Base-by-base conservation (phyloP, 2,888 invertebrate genomes). In the Drosophila flavopinicola region DNA sequence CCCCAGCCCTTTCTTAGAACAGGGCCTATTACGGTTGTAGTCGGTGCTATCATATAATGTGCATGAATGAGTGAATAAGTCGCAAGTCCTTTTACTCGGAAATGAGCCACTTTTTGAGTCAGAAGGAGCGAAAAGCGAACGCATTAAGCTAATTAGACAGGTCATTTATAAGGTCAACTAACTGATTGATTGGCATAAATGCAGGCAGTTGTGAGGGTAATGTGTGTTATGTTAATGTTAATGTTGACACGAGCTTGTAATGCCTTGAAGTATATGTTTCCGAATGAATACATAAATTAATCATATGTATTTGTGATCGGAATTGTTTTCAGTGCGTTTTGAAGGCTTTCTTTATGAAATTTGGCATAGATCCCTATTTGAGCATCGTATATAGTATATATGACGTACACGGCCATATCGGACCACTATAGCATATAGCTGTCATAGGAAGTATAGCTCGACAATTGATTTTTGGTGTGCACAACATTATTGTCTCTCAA, bases 111-210 rank as follows among this genome's bases (percentile, higher is more conserved):
- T 41, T 47, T 41, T 10, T n/a, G 20, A 25, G 11, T 24, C n/a
- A 13, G 33, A 2, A 29, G n/a, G n/a, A n/a, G n/a, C n/a, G 17
- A 52, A 52, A 29, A 37, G 32, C 42, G 42, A 57, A 48, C 48
- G 53, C 69, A 66, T 76, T 75, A 60, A 17, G 51, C 57, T 69
- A 77, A 75, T 77, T 77, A 69, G 69, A 42, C 42, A 51, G 42
- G 42, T 13, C 32, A 39, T 48, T 47, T 6, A 44, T 13, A 45
- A 45, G 49, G 33, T 52, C 57, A 25, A 47, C 35, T 25, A 23
- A 44, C 20, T 64, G 52, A 52, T 71, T 72, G 59, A 60, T 60
- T 60, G 37, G 25, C 13, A 42, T 10, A 59, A 42, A 29, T 45
- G 27, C 9, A 20, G 23, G 13, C 1, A 11, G 2, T 44, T 6